These are phyloP conservation scores for Paguma larvata DNA, from an alignment of 2,797 vertebrate genomes.

Conservation along the genomic window DNA sequence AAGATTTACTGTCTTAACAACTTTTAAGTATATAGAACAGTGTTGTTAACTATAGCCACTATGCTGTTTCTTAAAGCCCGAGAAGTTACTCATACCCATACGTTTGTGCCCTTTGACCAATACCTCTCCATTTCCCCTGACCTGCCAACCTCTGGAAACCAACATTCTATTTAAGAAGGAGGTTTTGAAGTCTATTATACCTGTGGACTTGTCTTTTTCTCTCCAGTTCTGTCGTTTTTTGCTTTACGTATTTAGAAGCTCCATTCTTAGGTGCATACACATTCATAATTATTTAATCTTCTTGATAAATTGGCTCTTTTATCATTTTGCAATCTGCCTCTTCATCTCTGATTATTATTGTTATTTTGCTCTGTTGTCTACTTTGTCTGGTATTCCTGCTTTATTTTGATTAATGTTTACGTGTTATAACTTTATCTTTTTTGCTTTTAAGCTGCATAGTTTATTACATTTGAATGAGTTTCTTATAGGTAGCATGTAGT, in stretches of 20 bases:
- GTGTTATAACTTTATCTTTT: background rate
- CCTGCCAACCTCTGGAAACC: background rate
- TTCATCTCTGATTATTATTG: background rate
- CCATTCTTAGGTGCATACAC: background rate
- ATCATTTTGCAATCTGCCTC: background rate
- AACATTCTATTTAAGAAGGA: background rate
- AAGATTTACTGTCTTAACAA: background rate
- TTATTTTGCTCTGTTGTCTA: background rate
- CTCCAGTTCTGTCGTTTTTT: background rate
- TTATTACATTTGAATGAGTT: background rate
- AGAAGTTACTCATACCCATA: background rate
- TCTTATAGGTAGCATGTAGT: background rate
- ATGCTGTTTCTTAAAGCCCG: background rate
- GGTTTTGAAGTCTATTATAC: background rate
- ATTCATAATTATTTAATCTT: background rate
- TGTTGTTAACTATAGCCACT: background rate
- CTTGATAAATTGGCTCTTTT: background rate
- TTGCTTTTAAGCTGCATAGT: background rate
- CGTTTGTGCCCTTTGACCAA: background rate
- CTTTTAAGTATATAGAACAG: background rate
- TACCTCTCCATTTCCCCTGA: background rate
- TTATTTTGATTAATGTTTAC: background rate
- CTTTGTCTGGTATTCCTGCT: background rate
- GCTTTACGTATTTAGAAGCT: background rate
- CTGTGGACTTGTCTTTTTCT: background rate